phyloP scores from a whole-genome alignment of 2,113 vertebrate species.

The Hemibagrus wyckioides region DNA sequence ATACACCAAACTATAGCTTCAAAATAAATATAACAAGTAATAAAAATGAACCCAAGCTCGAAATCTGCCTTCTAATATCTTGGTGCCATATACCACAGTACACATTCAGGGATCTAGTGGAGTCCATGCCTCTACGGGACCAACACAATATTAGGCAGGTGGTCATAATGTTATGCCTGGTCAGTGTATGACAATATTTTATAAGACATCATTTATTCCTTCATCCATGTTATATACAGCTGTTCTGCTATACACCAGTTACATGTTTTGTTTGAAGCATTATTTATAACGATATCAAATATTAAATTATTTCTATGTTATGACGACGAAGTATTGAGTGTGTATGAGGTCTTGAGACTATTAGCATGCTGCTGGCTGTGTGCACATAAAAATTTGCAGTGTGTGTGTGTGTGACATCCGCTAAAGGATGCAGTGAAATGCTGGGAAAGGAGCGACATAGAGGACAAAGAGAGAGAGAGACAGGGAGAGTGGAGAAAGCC shows the following conservation, averaged over 20 bases:
- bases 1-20: not conserved
- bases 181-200: too few species aligned
- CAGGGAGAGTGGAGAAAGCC: conserved; percentile 56
- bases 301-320: too few species aligned
- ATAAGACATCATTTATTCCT: not conserved
- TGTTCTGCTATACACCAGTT: too few species aligned
- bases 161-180: too few species aligned
- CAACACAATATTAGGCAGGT: too few species aligned
- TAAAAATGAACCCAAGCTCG: not conserved
- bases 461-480: conserved; percentile 45
- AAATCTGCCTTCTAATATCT: not conserved
- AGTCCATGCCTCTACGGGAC: too few species aligned
- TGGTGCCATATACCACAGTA: too few species aligned
- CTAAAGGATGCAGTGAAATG: conserved; percentile 25
- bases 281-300: too few species aligned
- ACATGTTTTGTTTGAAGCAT: too few species aligned
- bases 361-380: not conserved
- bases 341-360: not conserved
- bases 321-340: too few species aligned
- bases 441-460: conserved; percentile 44
- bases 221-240: not conserved
- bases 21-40: not conserved
- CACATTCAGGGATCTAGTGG: too few species aligned
- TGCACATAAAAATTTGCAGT: not conserved
- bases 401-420: conserved; percentile 33